Evolutionary conservation across 2,797 vertebrate species (phyloP).

Genomic region (Chloroceryle inda): DNA sequence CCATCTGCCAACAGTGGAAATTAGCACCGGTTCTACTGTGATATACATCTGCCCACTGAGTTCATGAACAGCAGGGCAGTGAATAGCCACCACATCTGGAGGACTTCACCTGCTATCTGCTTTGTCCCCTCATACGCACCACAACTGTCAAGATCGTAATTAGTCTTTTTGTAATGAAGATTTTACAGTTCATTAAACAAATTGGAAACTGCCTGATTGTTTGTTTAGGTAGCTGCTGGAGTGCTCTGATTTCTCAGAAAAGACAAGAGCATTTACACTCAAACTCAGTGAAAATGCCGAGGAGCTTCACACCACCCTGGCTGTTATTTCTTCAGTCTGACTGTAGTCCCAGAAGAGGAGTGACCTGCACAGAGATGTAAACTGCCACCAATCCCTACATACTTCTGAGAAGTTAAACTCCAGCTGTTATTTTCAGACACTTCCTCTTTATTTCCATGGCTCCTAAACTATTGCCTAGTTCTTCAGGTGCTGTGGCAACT

Average conservation of each 20-base stretch:
- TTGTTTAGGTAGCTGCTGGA: not conserved
- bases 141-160: not conserved
- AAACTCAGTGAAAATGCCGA: not conserved
- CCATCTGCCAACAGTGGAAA: not conserved
- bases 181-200: not conserved
- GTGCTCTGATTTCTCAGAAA: not conserved
- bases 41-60: not conserved
- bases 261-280: not conserved
- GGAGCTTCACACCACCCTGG: not conserved
- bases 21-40: not conserved
- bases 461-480: not conserved
- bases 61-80: not conserved
- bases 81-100: not conserved
- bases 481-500: not conserved
- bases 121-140: accelerated
- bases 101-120: not conserved
- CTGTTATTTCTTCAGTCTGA: not conserved
- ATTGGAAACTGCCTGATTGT: not conserved
- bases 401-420: not conserved
- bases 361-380: not conserved
- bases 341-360: not conserved
- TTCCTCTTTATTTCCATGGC: accelerated
- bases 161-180: not conserved
- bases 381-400: not conserved
- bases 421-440: not conserved